Evolutionary conservation across 2,888 invertebrate genomes (phyloP).

Genomic region (Eristalis tenax): DNA sequence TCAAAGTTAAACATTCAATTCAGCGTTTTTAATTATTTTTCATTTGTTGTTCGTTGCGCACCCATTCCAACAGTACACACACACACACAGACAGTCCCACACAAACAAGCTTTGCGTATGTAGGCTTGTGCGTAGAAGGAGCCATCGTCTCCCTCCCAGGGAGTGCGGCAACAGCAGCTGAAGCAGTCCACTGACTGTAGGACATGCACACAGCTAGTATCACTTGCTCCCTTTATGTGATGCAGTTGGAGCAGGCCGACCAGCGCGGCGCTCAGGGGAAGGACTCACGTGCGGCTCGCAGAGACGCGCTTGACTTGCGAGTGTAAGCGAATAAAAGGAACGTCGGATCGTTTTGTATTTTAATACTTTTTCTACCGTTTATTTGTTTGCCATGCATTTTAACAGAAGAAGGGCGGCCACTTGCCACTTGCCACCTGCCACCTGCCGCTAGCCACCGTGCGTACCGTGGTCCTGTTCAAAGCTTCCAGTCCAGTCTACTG

Average conservation of each 20-base stretch:
- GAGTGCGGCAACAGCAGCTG: too few relatives aligned
- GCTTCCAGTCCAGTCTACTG: conserved; percentile 64
- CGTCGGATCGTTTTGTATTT: conserved; percentile 56
- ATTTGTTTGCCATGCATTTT: conserved; percentile 55
- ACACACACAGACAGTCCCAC: background rate
- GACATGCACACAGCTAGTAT: conserved; percentile 28
- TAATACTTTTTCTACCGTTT: conserved; percentile 61
- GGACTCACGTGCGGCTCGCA: conserved; percentile 6
- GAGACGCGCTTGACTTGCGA: conserved; percentile 16
- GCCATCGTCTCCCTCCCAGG: too few relatives aligned
- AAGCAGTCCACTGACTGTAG: background rate
- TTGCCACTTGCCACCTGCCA: background rate
- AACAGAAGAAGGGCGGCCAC: conserved; percentile 5
- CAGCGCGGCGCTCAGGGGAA: background rate
- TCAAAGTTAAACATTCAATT: conserved; percentile 61
- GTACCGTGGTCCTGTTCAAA: conserved; percentile 38
- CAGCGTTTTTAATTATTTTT: conserved; percentile 64
- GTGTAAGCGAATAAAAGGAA: conserved; percentile 58
- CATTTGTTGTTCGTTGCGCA: conserved; percentile 47
- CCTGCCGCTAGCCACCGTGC: background rate
- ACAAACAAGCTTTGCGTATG: conserved; percentile 9
- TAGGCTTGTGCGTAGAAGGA: conserved; percentile 49
- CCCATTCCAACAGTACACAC: background rate
- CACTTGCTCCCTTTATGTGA: conserved; percentile 45
- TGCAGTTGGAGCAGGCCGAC: conserved; percentile 13